Evolutionary conservation across 2,888 invertebrate species (phyloP).

Genomic region (Acanthopleura granulata): DNA sequence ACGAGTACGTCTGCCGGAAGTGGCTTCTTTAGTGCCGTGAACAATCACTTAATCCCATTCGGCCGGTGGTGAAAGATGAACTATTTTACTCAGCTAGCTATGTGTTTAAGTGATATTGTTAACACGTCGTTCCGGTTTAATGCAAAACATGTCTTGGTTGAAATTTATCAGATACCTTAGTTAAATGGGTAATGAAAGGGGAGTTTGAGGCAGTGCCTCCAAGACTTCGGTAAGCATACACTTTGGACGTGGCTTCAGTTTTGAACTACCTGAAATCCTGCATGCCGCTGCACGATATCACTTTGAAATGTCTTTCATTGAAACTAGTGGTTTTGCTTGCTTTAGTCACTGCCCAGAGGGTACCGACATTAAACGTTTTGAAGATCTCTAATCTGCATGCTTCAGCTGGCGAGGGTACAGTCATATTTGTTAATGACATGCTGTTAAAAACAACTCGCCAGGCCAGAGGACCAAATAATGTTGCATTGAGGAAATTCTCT

Average conservation of each 20-base stretch:
- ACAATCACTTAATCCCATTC: constrained; percentile 24
- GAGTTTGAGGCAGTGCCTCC: constrained; percentile 19
- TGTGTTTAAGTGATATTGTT: constrained; percentile 23
- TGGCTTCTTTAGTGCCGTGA: background rate
- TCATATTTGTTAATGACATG: constrained; percentile 11
- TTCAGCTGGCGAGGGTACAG: background rate
- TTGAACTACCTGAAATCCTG: constrained; percentile 11
- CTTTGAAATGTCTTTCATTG: constrained; percentile 20
- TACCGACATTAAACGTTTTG: constrained; percentile 19
- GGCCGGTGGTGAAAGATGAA: constrained; percentile 21
- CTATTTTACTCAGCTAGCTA: constrained; percentile 22
- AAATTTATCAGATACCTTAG: background rate
- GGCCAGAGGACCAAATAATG: background rate
- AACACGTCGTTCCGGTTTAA: constrained; percentile 3
- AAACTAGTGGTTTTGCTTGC: constrained; percentile 11
- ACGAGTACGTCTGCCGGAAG: background rate
- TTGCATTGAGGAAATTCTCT: no score
- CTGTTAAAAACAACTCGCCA: background rate
- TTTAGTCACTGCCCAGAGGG: constrained; percentile 20
- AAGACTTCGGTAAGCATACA: constrained; percentile 21
- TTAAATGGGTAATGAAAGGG: constrained; percentile 31
- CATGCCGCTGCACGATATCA: constrained; percentile 18
- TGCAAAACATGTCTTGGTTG: constrained; percentile 24
- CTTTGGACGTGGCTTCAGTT: constrained; percentile 27
- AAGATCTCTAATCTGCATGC: constrained; percentile 9